Base-by-base conservation (phyloP, 2,888 invertebrate genomes). In the Sturmia bella region DNA sequence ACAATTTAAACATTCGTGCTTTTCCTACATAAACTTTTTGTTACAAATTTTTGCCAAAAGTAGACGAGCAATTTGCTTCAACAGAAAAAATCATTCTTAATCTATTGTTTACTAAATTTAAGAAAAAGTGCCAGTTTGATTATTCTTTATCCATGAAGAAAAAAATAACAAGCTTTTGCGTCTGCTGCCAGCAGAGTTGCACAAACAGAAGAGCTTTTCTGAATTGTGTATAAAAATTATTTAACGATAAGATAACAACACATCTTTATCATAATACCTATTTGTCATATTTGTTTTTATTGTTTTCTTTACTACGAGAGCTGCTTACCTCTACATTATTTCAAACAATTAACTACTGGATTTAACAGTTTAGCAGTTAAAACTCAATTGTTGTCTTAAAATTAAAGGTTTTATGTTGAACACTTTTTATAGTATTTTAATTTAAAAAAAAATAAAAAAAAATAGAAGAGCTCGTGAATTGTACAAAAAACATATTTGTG, bases 201-300 rank as follows among this genome's bases (percentile, higher is more conserved):
- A 68, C 54, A n/a, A 17, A 0, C 1, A 11, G 11, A 54, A 74
- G 41, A 77, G 64, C 64, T 77, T 56, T 73, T 50, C 12, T 54
- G 52, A 4, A 19, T 48, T 27, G n/a, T 37, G 11, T 52, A n/a
- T 37, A 12, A 56, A 43, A 72, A 57, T 61, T 48, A 63, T 12
- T 57, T 39, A 57, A 7, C 12, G 81, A 81, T 81, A 81, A 81
- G 81, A 81, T 81, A 81, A 77, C 45, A 68, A 57, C 43, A 56
- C 32, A 70, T n/a, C n/a, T 57, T 70, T 21, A 52, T 11, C 27
- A 24, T 61, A 61, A 27, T 27, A 27, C 3, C 6, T 27, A 27
- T 27, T 27, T 52, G 32, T 32, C 1, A 32, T 32, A 9, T 64
- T 48, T 45, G 39, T 57, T 57, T 57, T 39, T 1, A 11, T 54